Evolutionary conservation across 2,888 invertebrate species (phyloP).

Genomic region (Phragmatobia fuliginosa): DNA sequence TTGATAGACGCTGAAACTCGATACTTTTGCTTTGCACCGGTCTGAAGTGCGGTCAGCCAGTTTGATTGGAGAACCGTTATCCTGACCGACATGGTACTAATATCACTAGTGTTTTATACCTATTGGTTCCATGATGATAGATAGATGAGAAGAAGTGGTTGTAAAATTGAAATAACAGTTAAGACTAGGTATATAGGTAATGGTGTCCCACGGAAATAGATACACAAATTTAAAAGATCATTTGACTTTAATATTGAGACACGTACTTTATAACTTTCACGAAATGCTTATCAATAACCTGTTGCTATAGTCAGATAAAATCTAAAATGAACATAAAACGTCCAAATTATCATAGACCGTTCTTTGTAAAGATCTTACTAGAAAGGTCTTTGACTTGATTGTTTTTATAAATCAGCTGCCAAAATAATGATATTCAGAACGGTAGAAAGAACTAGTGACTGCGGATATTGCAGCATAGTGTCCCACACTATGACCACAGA

Average conservation of each 20-base stretch:
- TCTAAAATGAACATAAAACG: background rate
- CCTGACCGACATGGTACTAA: conserved; percentile 25
- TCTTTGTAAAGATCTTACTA: no score
- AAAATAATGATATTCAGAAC: no score
- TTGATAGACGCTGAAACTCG: conserved; percentile 41
- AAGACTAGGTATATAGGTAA: no score
- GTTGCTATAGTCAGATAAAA: background rate
- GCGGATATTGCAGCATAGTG: no score
- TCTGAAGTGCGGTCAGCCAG: conserved; percentile 38
- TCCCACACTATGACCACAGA: no score
- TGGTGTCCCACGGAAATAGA: no score
- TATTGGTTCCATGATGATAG: background rate
- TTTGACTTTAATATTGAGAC: background rate
- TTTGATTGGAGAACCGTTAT: conserved; percentile 40
- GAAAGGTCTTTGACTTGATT: background rate
- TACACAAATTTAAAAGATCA: background rate
- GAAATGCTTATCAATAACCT: background rate
- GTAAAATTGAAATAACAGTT: no score
- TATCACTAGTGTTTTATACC: conserved; percentile 23
- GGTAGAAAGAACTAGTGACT: no score
- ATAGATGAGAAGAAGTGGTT: background rate
- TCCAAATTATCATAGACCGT: background rate
- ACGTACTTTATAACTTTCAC: background rate
- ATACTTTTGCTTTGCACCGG: conserved; percentile 31
- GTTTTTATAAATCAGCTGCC: background rate